phyloP scores from a whole-genome alignment of 2,113 vertebrate species.

The Sinocyclocheilus anophthalmus region DNA sequence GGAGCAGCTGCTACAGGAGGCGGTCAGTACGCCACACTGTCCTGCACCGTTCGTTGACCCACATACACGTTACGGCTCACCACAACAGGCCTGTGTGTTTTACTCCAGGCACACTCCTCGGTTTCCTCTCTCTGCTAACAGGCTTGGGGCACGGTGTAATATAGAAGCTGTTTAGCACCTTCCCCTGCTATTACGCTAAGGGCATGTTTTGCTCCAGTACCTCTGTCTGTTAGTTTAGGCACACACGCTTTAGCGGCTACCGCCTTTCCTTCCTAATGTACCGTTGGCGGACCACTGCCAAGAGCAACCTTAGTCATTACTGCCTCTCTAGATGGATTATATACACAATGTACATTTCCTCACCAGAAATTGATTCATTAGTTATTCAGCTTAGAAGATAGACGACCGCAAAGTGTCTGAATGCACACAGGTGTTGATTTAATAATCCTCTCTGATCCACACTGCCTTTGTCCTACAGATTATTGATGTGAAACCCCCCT shows the following conservation, averaged over 20 bases:
- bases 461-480: conserved; percentile 77
- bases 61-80: conserved; percentile 25
- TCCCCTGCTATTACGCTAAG: conserved; percentile 40
- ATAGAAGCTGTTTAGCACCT: conserved; percentile 48
- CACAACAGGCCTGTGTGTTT: conserved; percentile 24
- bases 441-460: conserved; percentile 42
- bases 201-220: conserved; percentile 46
- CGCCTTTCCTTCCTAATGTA: conserved; percentile 21
- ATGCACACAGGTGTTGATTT: conserved; percentile 35
- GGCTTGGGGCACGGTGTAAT: conserved; percentile 35
- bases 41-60: conserved; percentile 15
- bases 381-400: neutral
- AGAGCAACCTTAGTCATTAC: conserved; percentile 38
- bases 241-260: conserved; percentile 11
- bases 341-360: conserved; percentile 40
- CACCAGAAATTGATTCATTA: conserved; percentile 36
- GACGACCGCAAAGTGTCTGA: neutral
- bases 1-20: conserved; percentile 97
- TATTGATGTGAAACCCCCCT: conserved; percentile 93
- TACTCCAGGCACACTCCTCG: neutral
- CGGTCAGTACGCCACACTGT: conserved; percentile 77
- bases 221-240: conserved; percentile 46
- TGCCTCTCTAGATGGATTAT: conserved; percentile 52
- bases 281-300: conserved; percentile 43
- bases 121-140: conserved; percentile 29